Conservation (phyloP, 2,113 vertebrate species). For the Chinchilla lanigera region DNA sequence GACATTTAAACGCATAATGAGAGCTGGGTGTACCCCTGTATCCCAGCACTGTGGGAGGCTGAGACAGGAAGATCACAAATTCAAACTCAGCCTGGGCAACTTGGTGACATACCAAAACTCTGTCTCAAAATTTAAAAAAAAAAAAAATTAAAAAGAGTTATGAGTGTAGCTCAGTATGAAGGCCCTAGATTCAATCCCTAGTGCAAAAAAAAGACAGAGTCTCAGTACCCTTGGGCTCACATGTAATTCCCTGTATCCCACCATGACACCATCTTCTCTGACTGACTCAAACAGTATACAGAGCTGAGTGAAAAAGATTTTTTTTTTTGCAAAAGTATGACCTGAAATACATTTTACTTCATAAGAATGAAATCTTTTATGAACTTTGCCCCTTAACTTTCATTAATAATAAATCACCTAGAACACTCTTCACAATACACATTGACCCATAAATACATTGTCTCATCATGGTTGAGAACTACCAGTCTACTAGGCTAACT, state of each 20-base stretch:
- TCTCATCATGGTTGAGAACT: not conserved
- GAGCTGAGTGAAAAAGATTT: not conserved
- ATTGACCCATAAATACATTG: not conserved
- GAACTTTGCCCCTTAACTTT: not conserved
- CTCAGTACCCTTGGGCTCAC: not conserved
- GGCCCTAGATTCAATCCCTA: not conserved
- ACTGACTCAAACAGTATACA: not conserved
- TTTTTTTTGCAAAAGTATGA: not conserved
- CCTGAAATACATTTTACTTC: not conserved
- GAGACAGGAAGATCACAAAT: not conserved
- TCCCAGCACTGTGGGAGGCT: not conserved
- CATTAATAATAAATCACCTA: not conserved
- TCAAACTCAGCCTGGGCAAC: not conserved
- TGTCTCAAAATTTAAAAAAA: not conserved
- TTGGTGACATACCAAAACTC: not conserved
- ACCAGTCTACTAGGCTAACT: not conserved
- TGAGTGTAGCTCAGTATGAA: not conserved
- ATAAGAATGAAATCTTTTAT: conserved; percentile 1
- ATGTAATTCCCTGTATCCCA: not conserved
- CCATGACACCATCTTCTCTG: not conserved
- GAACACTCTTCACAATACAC: not conserved
- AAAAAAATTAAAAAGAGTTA: not conserved
- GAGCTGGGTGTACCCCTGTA: not conserved
- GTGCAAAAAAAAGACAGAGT: not conserved
- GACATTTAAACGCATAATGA: not conserved